phyloP scores from a whole-genome alignment of 2,113 vertebrate genomes.

The Melanerpes formicivorus region DNA sequence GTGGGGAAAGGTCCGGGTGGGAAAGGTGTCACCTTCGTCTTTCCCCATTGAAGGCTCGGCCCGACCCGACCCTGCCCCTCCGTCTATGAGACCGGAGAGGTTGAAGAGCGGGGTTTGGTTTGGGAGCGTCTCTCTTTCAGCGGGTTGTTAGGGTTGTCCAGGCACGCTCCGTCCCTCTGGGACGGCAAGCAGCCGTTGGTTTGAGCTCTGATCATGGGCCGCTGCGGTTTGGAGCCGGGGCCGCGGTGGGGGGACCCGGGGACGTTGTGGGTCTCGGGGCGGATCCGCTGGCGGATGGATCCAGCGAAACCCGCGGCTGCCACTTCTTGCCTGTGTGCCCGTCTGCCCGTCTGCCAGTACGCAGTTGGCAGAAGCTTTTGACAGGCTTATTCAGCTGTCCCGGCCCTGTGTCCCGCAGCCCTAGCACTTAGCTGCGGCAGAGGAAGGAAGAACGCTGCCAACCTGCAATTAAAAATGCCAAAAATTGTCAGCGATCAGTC shows the following conservation, averaged over 20 bases:
- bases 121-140: too few species aligned
- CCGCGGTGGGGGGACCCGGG: too few species aligned
- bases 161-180: neutral
- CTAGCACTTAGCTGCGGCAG: neutral
- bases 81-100: neutral
- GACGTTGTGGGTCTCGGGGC: neutral
- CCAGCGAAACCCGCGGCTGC: neutral
- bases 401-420: neutral
- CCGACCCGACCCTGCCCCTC: neutral
- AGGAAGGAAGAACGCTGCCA: neutral
- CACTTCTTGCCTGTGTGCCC: neutral
- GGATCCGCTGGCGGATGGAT: neutral
- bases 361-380: neutral
- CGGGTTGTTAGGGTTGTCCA: fast-evolving
- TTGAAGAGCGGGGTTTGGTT: neutral
- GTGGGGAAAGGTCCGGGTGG: neutral
- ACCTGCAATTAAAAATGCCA: neutral
- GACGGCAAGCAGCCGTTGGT: neutral
- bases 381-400: neutral
- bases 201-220: neutral
- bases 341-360: fast-evolving
- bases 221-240: neutral
- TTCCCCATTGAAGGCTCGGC: neutral
- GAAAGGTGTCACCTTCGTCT: neutral
- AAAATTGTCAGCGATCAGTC: neutral